Conservation (phyloP, 2,113 vertebrate species). For the Microcebus griseorufus region DNA sequence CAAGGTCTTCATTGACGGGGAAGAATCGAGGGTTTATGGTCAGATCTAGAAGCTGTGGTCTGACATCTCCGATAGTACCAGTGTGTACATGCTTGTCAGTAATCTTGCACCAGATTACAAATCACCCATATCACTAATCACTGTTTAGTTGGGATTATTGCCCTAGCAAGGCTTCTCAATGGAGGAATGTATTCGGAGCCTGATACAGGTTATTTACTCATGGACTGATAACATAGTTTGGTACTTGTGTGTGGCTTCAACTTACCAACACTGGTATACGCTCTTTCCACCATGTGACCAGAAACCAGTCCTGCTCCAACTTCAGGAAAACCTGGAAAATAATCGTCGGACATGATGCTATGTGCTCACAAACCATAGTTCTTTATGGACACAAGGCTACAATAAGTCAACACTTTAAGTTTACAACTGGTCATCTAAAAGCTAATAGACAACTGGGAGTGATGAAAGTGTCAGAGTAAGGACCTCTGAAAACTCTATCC, state of each 20-base stretch:
- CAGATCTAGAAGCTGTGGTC: neutral
- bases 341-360: neutral
- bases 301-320: neutral
- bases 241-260: neutral
- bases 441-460: neutral
- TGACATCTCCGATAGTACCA: no score
- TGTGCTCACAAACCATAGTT: neutral
- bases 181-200: neutral
- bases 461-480: neutral
- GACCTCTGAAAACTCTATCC: neutral
- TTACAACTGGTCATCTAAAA: neutral
- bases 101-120: neutral
- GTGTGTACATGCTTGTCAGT: neutral
- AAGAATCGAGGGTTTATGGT: neutral
- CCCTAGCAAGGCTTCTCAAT: neutral
- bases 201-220: neutral
- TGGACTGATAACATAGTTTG: neutral
- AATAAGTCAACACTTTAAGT: neutral
- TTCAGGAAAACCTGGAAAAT: neutral
- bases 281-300: neutral
- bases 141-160: neutral
- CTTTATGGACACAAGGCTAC: neutral
- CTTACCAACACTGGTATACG: no score
- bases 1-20: neutral
- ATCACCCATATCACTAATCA: neutral